Conservation (phyloP, 2,113 vertebrate species). For the Trinectes maculatus region DNA sequence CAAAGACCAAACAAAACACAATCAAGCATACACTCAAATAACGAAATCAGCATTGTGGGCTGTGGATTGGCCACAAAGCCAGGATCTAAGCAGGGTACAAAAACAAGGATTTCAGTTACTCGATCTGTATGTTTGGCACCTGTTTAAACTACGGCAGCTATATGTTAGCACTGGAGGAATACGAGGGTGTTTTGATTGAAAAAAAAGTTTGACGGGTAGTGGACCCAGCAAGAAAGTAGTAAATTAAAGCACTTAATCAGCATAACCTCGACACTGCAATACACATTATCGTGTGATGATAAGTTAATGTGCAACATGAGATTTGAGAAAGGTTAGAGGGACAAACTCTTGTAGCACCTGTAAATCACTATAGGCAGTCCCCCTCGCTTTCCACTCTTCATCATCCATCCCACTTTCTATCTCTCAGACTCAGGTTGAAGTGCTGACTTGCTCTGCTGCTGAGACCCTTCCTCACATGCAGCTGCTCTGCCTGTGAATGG, state of each 20-base stretch:
- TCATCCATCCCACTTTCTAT: slow-evolving; percentile 11
- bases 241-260: slow-evolving; percentile 7
- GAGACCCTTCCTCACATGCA: slow-evolving; percentile 45
- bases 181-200: slow-evolving; percentile 4
- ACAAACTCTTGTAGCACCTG: slow-evolving; percentile 20
- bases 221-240: background rate
- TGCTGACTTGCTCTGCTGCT: slow-evolving; percentile 25
- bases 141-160: slow-evolving; percentile 21
- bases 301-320: background rate
- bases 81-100: background rate
- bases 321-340: background rate
- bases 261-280: background rate
- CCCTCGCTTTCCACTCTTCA: slow-evolving; percentile 11
- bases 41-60: background rate
- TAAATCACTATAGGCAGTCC: slow-evolving; percentile 12
- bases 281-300: background rate
- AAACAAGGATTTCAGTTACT: background rate
- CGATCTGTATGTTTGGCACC: slow-evolving; percentile 15
- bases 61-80: no score
- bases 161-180: slow-evolving; percentile 13
- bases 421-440: slow-evolving; percentile 21
- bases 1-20: background rate
- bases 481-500: slow-evolving; percentile 63
- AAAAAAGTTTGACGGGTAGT: background rate
- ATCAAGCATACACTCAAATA: background rate